Conservation (phyloP, 2,888 invertebrate species). For the Galerucella calmariensis region DNA sequence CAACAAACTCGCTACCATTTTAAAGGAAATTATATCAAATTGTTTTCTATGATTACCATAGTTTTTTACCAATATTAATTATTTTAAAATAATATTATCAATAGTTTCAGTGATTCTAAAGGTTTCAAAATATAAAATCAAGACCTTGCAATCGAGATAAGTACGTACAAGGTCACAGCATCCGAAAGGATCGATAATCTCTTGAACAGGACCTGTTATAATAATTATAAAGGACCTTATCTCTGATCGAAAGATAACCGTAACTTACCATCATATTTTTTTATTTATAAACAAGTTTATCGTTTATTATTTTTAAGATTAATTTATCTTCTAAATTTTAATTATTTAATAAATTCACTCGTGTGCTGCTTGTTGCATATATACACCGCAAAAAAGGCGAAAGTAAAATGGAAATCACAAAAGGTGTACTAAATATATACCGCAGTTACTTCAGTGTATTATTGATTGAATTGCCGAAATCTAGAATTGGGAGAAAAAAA, state of each 20-base stretch:
- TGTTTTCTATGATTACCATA: too few species aligned
- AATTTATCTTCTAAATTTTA: background rate
- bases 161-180: conserved; percentile 58
- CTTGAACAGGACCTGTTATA: conserved; percentile 8
- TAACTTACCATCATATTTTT: background rate
- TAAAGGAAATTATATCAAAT: too few species aligned
- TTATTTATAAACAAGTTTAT: background rate
- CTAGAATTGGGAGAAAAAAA: conserved; percentile 38
- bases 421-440: background rate
- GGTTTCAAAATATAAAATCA: background rate
- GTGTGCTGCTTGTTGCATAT: conserved; percentile 17
- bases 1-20: too few species aligned
- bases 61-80: too few species aligned
- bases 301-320: background rate
- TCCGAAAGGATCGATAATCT: conserved; percentile 43
- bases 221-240: background rate
- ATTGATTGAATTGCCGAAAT: conserved; percentile 14
- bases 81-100: too few species aligned
- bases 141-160: conserved; percentile 32
- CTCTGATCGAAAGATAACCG: background rate
- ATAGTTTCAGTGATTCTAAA: background rate
- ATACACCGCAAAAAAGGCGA: background rate
- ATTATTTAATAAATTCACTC: conserved; percentile 4
- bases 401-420: background rate
- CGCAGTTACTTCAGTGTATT: background rate